Percentiles rank a stretch among this genome's conserved stretches.
These are phyloP conservation scores for Drosophila pectinifera DNA, from an alignment of 1,140 invertebrate genomes.

Conservation along the genomic window DNA sequence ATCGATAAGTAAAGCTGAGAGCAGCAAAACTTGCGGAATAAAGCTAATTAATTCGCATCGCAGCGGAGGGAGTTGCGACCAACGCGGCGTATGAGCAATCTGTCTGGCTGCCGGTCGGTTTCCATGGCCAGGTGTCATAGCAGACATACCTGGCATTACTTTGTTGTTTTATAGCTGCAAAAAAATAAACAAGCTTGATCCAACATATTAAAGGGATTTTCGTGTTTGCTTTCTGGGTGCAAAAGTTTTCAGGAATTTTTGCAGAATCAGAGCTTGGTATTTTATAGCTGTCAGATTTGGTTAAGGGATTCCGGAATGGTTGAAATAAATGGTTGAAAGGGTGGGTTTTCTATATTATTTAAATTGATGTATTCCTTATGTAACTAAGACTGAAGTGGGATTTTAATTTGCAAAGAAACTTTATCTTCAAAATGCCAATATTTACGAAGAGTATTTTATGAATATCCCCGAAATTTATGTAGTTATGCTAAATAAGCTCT, in stretches of 20 bases:
- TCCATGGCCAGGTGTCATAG: constrained; percentile 27
- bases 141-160: constrained; percentile 22
- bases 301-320: neutral
- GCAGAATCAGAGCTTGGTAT: constrained; percentile 10
- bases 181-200: constrained; percentile 4
- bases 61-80: constrained; percentile 1
- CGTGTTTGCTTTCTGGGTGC: constrained; percentile 23
- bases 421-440: neutral
- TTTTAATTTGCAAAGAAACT: neutral
- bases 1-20: constrained; percentile 57
- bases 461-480: neutral
- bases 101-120: constrained; percentile 25
- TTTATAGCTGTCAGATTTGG: constrained; percentile 26
- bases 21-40: constrained; percentile 51
- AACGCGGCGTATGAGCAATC: constrained; percentile 47
- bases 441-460: neutral
- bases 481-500: constrained; percentile 1
- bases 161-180: constrained; percentile 30
- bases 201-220: constrained; percentile 39
- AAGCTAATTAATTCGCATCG: constrained; percentile 70
- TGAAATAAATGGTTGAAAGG: no score
- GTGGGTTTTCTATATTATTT: neutral
- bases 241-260: constrained; percentile 27
- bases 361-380: constrained; percentile 1
- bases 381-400: neutral